Evolutionary conservation across 2,797 vertebrate genomes (phyloP).

Genomic region (Zenarchopterus dispar): DNA sequence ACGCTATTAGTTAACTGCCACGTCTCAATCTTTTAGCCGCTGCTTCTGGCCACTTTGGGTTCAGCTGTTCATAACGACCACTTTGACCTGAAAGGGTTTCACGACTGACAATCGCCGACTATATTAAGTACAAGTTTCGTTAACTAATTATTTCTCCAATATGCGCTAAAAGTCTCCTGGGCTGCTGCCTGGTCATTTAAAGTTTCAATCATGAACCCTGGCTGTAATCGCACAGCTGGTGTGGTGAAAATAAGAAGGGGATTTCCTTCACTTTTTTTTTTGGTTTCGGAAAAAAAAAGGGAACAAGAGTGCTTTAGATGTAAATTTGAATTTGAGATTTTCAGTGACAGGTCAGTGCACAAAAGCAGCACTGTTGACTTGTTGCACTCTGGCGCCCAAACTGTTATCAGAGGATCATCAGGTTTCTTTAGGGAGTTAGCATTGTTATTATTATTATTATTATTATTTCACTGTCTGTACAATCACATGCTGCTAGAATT

Average conservation of each 20-base stretch:
- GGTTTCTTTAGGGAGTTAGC: not conserved
- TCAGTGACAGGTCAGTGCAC: slow-evolving; percentile 6
- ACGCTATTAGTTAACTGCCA: slow-evolving; percentile 81
- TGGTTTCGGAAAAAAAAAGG: slow-evolving; percentile 17
- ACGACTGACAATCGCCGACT: not conserved
- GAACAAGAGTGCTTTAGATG: not conserved
- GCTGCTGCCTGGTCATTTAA: not conserved
- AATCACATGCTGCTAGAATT: not conserved
- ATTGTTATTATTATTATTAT: no score
- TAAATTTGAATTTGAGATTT: slow-evolving; percentile 4
- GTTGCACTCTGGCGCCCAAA: not conserved
- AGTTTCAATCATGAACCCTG: slow-evolving; percentile 59
- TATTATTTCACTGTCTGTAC: not conserved
- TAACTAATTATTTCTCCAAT: no score
- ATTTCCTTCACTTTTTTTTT: slow-evolving; percentile 54
- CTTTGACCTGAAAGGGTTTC: slow-evolving; percentile 17
- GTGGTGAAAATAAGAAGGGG: slow-evolving; percentile 38
- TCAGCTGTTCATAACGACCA: slow-evolving; percentile 8
- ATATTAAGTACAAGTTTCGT: not conserved
- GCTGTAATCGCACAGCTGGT: slow-evolving; percentile 42
- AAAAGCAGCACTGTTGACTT: slow-evolving; percentile 43
- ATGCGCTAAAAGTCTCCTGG: not conserved
- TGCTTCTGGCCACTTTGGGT: slow-evolving; percentile 23
- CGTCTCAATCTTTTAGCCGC: slow-evolving; percentile 83
- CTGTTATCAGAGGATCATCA: slow-evolving; percentile 1